Percentiles rank a stretch among this genome's conserved stretches.
Conservation (phyloP, 1,140 invertebrate genomes). For the Cherax quadricarinatus region DNA sequence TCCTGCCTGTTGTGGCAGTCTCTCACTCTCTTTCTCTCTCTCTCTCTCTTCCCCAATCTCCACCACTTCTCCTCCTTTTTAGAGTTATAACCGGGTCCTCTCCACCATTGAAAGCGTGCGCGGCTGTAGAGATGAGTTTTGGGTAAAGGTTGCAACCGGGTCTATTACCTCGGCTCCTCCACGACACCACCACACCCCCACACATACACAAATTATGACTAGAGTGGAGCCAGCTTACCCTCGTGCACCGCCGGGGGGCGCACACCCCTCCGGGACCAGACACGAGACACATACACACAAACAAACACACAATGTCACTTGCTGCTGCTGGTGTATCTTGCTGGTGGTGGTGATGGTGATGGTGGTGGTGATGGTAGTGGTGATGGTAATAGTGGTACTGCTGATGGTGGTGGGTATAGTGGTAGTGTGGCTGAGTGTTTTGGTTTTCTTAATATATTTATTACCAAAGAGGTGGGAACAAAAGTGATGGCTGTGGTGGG, state of each 20-base stretch:
- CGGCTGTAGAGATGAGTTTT: slow-evolving; percentile 55
- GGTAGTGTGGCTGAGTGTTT: too few relatives aligned
- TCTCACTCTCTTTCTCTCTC: neutral
- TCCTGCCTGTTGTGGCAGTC: neutral
- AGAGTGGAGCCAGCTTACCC: slow-evolving; percentile 28
- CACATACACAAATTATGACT: slow-evolving; percentile 57
- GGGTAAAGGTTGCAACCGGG: slow-evolving; percentile 57
- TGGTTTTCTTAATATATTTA: too few relatives aligned
- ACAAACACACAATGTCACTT: too few relatives aligned
- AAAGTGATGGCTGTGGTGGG: too few relatives aligned
- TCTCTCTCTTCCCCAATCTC: too few relatives aligned
- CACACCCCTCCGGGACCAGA: slow-evolving; percentile 9
- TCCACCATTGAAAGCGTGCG: slow-evolving; percentile 42
- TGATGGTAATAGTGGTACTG: too few relatives aligned
- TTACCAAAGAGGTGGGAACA: too few relatives aligned
- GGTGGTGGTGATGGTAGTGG: too few relatives aligned
- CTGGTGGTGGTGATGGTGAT: neutral
- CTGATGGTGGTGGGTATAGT: too few relatives aligned
- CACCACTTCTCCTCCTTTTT: slow-evolving; percentile 27
- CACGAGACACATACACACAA: too few relatives aligned
- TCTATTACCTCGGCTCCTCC: slow-evolving; percentile 41
- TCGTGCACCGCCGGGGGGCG: slow-evolving; percentile 5
- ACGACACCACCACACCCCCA: slow-evolving; percentile 35
- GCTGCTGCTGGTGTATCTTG: neutral
- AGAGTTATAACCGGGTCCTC: slow-evolving; percentile 26